Evolutionary conservation across 2,888 invertebrate genomes (phyloP).

Genomic region (Chrysolina oricalcia): DNA sequence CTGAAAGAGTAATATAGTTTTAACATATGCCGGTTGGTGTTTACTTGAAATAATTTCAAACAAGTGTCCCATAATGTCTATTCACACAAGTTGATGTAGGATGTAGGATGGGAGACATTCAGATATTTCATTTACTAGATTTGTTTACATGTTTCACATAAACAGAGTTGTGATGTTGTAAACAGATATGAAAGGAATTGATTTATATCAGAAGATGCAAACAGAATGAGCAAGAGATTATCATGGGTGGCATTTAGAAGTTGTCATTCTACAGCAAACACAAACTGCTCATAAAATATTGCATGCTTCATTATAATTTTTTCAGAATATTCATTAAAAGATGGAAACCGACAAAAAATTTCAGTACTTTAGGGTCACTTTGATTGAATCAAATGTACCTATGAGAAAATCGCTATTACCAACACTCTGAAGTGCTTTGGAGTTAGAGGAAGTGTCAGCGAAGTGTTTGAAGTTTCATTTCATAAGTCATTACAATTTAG

Average conservation of each 20-base stretch:
- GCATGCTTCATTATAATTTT: background rate
- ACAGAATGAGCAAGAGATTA: background rate
- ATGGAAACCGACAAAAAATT: too few relatives aligned
- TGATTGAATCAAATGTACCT: too few relatives aligned
- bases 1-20: conserved; percentile 68
- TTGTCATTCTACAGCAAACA: background rate
- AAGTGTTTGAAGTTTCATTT: too few relatives aligned
- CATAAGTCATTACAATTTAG: too few relatives aligned
- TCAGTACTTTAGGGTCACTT: too few relatives aligned
- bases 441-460: too few relatives aligned
- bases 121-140: background rate
- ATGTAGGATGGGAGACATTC: background rate
- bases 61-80: conserved; percentile 11
- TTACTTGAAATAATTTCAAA: background rate
- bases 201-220: background rate
- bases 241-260: conserved; percentile 3
- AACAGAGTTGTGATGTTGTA: background rate
- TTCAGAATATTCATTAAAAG: too few relatives aligned
- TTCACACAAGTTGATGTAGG: conserved; percentile 1
- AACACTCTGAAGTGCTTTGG: too few relatives aligned
- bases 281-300: conserved; percentile 2
- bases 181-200: background rate
- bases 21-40: conserved; percentile 6
- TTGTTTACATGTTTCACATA: background rate
- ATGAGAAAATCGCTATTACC: too few relatives aligned